Percentiles rank a stretch among this genome's conserved stretches.
Evolutionary conservation across 2,113 vertebrate species (phyloP).

Genomic region (Silurus glanis): DNA sequence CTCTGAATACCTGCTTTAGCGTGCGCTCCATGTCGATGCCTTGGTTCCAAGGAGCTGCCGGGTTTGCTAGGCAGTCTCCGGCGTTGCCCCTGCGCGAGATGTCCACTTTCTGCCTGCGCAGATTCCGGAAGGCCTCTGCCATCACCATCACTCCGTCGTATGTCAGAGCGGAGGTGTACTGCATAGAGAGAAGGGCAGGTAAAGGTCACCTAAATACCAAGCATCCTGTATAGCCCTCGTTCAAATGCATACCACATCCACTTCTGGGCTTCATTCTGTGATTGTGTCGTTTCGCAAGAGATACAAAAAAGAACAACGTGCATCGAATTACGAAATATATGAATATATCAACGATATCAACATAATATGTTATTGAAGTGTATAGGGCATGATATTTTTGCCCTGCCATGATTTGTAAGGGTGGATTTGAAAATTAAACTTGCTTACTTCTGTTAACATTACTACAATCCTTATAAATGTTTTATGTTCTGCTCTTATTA

Average conservation of each 20-base stretch:
- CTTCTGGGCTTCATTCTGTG: background rate
- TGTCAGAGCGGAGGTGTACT: constrained; percentile 97
- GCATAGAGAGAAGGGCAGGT: constrained; percentile 36
- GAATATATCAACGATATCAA: background rate
- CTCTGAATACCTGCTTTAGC: constrained; percentile 77
- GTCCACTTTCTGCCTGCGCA: constrained; percentile 94
- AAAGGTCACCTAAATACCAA: constrained; percentile 24
- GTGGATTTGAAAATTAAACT: background rate
- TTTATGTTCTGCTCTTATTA: background rate
- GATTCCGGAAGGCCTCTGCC: constrained; percentile 96
- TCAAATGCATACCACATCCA: background rate
- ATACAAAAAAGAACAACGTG: background rate
- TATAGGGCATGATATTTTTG: background rate
- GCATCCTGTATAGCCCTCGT: background rate
- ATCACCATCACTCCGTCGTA: constrained; percentile 98
- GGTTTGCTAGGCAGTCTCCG: constrained; percentile 95
- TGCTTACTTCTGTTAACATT: background rate
- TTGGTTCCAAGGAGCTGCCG: constrained; percentile 96
- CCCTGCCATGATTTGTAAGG: background rate
- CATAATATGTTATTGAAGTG: background rate
- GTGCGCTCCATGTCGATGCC: constrained; percentile 91
- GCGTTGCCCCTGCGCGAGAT: constrained; percentile 95
- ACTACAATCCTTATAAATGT: background rate
- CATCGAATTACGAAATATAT: background rate
- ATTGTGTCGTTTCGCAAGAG: background rate